Percentiles rank a stretch among this genome's conserved stretches.
Conservation (phyloP, 2,888 invertebrate genomes). For the Epirrhoe alternata region DNA sequence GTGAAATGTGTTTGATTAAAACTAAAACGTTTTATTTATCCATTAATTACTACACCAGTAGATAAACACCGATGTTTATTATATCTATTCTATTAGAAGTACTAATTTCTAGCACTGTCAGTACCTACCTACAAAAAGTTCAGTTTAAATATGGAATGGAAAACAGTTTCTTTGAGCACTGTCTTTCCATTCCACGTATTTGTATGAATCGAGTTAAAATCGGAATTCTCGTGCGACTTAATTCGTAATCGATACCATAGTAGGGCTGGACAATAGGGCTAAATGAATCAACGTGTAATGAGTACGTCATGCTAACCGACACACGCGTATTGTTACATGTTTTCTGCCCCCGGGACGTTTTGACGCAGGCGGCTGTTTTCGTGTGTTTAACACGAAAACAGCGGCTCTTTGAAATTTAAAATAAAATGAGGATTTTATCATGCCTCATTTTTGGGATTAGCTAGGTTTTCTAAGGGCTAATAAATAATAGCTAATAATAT, state of each 20-base stretch:
- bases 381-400: constrained; percentile 24
- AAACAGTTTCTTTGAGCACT: no score
- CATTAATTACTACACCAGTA: no score
- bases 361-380: constrained; percentile 33
- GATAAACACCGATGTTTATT: no score
- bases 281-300: constrained; percentile 71
- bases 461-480: no score
- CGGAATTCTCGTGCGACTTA: not conserved
- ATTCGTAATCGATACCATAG: constrained; percentile 12
- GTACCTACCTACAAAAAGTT: no score
- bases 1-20: no score
- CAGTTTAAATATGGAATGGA: no score
- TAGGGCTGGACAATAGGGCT: constrained; percentile 49
- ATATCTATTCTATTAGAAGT: no score
- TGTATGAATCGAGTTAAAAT: not conserved
- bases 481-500: no score
- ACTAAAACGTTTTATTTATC: no score
- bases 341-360: constrained; percentile 31
- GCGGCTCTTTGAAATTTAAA: not conserved
- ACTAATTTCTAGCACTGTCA: no score
- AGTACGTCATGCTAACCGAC: constrained; percentile 57
- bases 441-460: no score
- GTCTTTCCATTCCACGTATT: not conserved
- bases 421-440: not conserved
- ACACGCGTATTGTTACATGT: constrained; percentile 50